Evolutionary conservation across 2,797 vertebrate genomes (phyloP).

Genomic region (Chelon auratus): DNA sequence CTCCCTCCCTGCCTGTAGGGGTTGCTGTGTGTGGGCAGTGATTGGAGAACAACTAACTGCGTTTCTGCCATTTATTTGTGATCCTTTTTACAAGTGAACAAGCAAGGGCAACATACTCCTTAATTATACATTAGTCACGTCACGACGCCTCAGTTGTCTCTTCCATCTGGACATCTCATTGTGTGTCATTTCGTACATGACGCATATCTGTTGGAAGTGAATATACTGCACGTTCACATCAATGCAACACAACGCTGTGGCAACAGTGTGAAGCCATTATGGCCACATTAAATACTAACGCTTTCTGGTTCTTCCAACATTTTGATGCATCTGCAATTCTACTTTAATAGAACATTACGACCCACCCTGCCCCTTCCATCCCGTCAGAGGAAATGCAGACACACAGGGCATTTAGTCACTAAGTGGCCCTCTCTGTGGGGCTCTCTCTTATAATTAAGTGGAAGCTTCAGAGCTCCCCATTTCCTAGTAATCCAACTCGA

Average conservation of each 20-base stretch:
- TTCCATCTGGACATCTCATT: background rate
- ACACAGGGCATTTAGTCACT: conserved; percentile 24
- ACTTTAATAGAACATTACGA: conserved; percentile 18
- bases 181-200: background rate
- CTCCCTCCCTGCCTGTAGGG: too few species aligned
- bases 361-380: background rate
- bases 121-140: background rate
- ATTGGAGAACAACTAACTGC: too few species aligned
- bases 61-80: too few species aligned
- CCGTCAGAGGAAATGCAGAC: conserved; percentile 7
- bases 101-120: background rate
- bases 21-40: too few species aligned
- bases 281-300: background rate
- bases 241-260: conserved; percentile 22
- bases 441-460: conserved; percentile 39
- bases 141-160: background rate
- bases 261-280: conserved; percentile 21
- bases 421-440: conserved; percentile 29
- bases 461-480: conserved; percentile 24
- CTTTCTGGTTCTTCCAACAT: conserved; percentile 19
- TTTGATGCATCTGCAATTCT: conserved; percentile 43
- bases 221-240: conserved; percentile 2
- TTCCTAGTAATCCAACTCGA: conserved; percentile 22
- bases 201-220: conserved; percentile 13
- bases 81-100: background rate